phyloP scores from a whole-genome alignment of 2,888 invertebrate species.

The Dynastes hyllus region DNA sequence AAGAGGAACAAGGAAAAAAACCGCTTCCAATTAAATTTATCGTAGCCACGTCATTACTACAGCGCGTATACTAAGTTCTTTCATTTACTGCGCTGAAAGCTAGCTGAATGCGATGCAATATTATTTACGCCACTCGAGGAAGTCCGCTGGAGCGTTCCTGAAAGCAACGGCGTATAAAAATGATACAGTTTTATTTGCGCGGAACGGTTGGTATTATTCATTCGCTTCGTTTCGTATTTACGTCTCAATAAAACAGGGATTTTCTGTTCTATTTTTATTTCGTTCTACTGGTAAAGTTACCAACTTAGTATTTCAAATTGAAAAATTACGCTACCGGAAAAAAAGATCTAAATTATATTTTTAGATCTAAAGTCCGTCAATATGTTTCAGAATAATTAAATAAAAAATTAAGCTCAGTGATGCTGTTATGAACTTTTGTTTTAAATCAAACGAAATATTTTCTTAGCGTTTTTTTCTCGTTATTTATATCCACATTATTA shows the following conservation, averaged over 20 bases:
- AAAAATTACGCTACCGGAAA: neutral
- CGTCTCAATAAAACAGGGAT: neutral
- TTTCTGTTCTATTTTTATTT: too few relatives aligned
- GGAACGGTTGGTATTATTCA: slow-evolving; percentile 22
- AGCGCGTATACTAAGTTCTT: slow-evolving; percentile 45
- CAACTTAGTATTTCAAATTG: too few relatives aligned
- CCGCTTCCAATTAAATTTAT: slow-evolving; percentile 41
- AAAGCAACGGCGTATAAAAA: slow-evolving; percentile 43
- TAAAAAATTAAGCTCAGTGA: too few relatives aligned
- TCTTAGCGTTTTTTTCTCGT: too few relatives aligned
- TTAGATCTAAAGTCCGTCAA: too few relatives aligned
- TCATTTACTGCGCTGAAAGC: slow-evolving; percentile 44
- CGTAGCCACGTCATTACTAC: slow-evolving; percentile 36
- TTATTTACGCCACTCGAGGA: slow-evolving; percentile 44
- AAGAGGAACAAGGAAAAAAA: slow-evolving; percentile 16
- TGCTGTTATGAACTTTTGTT: too few relatives aligned
- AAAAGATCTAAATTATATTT: neutral
- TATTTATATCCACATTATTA: too few relatives aligned
- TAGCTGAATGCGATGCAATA: slow-evolving; percentile 40
- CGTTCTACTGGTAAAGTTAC: too few relatives aligned
- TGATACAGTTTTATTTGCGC: slow-evolving; percentile 39
- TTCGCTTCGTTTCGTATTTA: neutral
- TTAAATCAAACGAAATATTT: too few relatives aligned
- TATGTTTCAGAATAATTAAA: too few relatives aligned
- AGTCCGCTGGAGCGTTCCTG: slow-evolving; percentile 26